Evolutionary conservation across 2,888 invertebrate species (phyloP).

Genomic region (Acanthosepion esculentum): DNA sequence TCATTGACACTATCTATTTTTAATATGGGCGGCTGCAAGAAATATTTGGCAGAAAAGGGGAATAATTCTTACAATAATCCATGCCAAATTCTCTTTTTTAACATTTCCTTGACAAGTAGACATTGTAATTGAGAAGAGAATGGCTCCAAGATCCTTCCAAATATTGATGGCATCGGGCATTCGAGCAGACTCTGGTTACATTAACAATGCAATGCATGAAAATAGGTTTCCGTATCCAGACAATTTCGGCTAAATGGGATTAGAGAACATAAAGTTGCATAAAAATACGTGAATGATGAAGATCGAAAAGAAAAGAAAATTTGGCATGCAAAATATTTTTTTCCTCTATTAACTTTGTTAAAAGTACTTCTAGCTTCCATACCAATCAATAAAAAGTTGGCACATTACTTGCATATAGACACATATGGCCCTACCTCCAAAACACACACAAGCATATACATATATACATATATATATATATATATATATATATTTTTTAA

Average conservation of each 20-base stretch:
- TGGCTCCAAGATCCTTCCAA: constrained; percentile 16
- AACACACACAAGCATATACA: not conserved
- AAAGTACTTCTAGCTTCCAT: not conserved
- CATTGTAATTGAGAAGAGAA: not conserved
- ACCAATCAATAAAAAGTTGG: not conserved
- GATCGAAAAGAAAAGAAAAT: not conserved
- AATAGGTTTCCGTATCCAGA: not conserved
- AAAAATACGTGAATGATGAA: not conserved
- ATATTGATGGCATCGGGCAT: not conserved
- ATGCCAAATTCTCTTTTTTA: not conserved
- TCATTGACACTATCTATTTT: not conserved
- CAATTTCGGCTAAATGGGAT: not conserved
- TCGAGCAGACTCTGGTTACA: not conserved
- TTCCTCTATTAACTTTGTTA: not conserved
- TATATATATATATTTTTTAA: not conserved
- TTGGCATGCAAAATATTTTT: not conserved
- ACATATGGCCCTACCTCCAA: not conserved
- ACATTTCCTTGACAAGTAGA: not conserved
- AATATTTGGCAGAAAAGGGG: not conserved
- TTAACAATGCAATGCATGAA: not conserved
- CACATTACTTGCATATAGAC: not conserved
- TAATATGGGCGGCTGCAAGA: not conserved
- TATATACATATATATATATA: not conserved
- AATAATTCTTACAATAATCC: not conserved
- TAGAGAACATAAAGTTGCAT: not conserved